Conservation (phyloP, 2,888 invertebrate species). For the Metalampra italica region DNA sequence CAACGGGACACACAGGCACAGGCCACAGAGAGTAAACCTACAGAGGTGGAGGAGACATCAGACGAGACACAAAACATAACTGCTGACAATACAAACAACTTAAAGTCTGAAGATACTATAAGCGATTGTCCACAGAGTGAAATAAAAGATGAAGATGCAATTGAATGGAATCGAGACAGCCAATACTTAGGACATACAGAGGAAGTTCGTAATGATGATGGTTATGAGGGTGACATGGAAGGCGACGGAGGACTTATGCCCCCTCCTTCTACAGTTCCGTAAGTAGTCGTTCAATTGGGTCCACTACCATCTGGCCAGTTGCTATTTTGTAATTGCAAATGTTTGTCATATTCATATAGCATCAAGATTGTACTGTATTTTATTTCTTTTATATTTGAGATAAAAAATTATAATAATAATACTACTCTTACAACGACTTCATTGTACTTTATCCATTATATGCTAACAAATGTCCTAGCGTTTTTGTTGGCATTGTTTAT, state of each 20-base stretch:
- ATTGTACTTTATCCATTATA: too few species aligned
- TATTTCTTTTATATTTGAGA: too few species aligned
- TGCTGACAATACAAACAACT: constrained; percentile 2
- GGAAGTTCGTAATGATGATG: constrained; percentile 75
- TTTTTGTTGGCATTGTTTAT: too few species aligned
- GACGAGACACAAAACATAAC: constrained; percentile 5
- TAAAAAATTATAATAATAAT: too few species aligned
- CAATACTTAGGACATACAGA: constrained; percentile 36
- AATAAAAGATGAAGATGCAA: constrained; percentile 22
- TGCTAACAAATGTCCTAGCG: too few species aligned
- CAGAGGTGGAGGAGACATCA: constrained; percentile 22
- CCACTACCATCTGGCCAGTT: too few species aligned
- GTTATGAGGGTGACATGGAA: constrained; percentile 79
- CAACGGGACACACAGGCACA: constrained; percentile 20
- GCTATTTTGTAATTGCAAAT: too few species aligned
- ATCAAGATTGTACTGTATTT: too few species aligned
- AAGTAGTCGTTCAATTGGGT: too few species aligned
- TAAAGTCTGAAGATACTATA: constrained; percentile 30
- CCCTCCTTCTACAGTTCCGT: constrained; percentile 84
- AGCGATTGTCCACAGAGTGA: constrained; percentile 62
- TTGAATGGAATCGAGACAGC: constrained; percentile 31
- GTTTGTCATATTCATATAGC: too few species aligned
- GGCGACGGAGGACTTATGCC: constrained; percentile 91
- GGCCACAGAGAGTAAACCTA: neutral
- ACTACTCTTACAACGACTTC: too few species aligned